Evolutionary conservation across 2,797 vertebrate species (phyloP), one percentile per base, ranked within the genome.

Genomic region (Myiothlypis coronata): DNA sequence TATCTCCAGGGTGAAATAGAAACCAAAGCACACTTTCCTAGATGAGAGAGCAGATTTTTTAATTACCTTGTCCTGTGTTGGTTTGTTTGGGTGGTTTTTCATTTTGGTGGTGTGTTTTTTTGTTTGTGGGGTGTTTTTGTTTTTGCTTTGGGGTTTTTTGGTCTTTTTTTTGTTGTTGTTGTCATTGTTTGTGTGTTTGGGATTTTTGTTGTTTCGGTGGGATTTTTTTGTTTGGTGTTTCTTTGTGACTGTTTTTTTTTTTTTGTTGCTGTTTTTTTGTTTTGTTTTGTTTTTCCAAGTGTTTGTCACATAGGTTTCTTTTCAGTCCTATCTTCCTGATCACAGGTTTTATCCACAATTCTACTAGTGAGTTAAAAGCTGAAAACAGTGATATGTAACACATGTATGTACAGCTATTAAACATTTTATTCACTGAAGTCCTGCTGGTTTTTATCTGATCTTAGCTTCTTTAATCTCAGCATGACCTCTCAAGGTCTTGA

Each of bases 401-500:
- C 19, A 6, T 39, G 2, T 82, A 69, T 50, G 61, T 83, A 49
- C 27, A 91, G 47, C 65, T 82, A 50, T 90, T 79, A 72, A 86
- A 72, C 47, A 39, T 82, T 84, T 93, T 90, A 53, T 82, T 90
- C 67, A 11, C n/a, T 49, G 49, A 75, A 83, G 35, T 81, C 67
- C 28, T 17, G 6, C 74, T 82, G 59, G 0, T 69, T 82, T 90
- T 87, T 65, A 49, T 93, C 70, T 82, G 87, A 79, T 94, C 43
- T 79, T 44, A 65, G 14, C 20, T 85, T 90, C 52, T 94, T 94
- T 90, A 37, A 71, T 93, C 83, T 91, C 90, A 61, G 69, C 55
- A 24, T 44, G 83, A 55, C 65, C 50, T 90, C 46, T 94, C 46
- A 61, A 65, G 77, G 53, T 88, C 69, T 91, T 63, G 41, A 27